These are phyloP conservation scores for Nyctereutes procyonoides DNA, from an alignment of 2,113 vertebrate species.

Conservation along the genomic window DNA sequence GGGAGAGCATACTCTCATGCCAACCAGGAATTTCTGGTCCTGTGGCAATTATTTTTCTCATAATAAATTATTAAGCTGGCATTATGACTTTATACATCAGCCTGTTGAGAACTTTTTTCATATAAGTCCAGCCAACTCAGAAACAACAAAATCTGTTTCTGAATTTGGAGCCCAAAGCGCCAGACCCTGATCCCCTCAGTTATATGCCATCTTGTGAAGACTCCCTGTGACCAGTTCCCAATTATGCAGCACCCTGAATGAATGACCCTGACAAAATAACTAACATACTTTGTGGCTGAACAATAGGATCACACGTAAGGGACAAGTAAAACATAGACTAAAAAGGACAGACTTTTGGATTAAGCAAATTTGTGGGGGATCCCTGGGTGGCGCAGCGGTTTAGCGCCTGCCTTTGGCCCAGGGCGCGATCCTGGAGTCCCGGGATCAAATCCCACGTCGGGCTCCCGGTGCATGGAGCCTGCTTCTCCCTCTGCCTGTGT, in stretches of 20 bases:
- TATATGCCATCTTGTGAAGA: background rate
- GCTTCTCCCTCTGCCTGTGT: no score
- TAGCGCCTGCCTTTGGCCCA: no score
- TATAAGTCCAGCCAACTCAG: background rate
- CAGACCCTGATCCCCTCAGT: background rate
- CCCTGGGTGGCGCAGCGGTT: no score
- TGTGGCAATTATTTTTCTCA: background rate
- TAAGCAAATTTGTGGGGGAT: no score
- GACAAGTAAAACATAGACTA: background rate
- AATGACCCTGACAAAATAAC: background rate
- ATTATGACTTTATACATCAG: background rate
- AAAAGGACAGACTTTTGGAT: background rate
- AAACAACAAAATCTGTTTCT: slow-evolving; percentile 11
- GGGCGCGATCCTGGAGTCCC: no score
- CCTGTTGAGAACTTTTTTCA: background rate
- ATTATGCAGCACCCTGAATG: background rate
- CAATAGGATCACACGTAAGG: background rate
- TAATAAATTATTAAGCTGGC: background rate
- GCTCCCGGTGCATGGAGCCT: no score
- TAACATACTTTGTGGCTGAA: background rate
- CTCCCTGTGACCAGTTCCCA: background rate
- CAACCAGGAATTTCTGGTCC: background rate
- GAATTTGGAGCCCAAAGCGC: background rate
- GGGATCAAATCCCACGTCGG: no score
- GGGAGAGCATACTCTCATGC: background rate